These are phyloP conservation scores for Gisinianus flammeolus DNA, from an alignment of 2,888 invertebrate species.

Conservation along the genomic window DNA sequence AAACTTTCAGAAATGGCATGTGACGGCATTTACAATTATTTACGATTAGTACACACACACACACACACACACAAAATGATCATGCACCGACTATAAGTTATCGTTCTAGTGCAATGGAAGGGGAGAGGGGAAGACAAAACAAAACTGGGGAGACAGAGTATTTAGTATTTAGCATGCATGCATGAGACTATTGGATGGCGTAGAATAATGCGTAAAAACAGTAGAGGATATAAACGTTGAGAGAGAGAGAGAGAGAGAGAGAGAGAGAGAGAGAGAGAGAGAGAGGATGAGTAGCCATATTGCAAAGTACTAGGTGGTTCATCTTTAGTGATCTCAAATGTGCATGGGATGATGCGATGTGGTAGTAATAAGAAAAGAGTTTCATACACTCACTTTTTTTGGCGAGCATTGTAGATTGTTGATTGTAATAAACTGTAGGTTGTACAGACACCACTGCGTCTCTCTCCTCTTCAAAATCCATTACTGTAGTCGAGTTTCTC, in stretches of 20 bases:
- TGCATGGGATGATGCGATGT: constrained; percentile 15
- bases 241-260: neutral
- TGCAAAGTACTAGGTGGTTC: constrained; percentile 26
- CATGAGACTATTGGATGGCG: too few species aligned
- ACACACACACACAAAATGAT: too few species aligned
- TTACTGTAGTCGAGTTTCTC: neutral
- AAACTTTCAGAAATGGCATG: too few species aligned
- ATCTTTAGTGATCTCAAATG: constrained; percentile 9
- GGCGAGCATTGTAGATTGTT: too few species aligned
- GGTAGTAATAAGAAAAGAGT: constrained; percentile 8
- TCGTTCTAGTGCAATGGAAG: too few species aligned
- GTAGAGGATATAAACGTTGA: neutral
- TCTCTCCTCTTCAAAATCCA: neutral
- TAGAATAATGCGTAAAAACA: too few species aligned
- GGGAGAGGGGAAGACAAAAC: neutral
- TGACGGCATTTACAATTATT: too few species aligned
- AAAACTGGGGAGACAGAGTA: neutral
- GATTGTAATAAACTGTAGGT: too few species aligned
- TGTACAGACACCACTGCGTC: constrained; percentile 6
- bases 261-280: neutral
- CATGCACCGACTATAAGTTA: too few species aligned
- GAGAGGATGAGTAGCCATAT: constrained; percentile 28
- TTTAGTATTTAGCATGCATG: neutral
- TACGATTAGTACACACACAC: too few species aligned
- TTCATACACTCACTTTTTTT: neutral